Percentiles rank a stretch among this genome's conserved stretches.
Evolutionary conservation across 2,888 invertebrate genomes (phyloP).

Genomic region (Piscicola geometra): DNA sequence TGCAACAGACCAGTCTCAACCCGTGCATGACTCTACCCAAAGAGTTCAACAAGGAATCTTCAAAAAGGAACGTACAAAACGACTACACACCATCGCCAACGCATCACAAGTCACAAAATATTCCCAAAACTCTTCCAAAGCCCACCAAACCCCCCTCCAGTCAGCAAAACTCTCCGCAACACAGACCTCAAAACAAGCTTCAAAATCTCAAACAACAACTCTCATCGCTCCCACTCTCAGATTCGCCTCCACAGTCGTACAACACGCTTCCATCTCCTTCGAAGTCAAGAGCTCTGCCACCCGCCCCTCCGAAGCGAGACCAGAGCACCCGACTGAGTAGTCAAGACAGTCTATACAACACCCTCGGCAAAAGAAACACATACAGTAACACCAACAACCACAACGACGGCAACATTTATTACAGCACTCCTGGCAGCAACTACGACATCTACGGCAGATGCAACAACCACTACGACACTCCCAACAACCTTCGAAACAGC

Average conservation of each 20-base stretch:
- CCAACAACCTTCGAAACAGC: neutral
- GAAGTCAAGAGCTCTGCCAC: constrained; percentile 31
- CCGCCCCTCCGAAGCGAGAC: constrained; percentile 33
- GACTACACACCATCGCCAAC: constrained; percentile 25
- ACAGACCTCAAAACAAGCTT: neutral
- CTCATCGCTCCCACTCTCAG: neutral
- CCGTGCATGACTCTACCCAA: constrained; percentile 1
- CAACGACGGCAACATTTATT: neutral
- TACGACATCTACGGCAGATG: no score
- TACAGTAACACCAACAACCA: neutral
- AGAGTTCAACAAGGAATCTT: constrained; percentile 4
- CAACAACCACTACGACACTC: constrained; percentile 3
- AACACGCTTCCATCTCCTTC: constrained; percentile 7
- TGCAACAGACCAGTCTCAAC: constrained; percentile 15
- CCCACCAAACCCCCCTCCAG: neutral
- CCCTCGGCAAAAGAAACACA: neutral
- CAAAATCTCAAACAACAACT: neutral
- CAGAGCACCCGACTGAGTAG: constrained; percentile 31
- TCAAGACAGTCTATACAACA: neutral
- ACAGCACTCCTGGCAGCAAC: neutral
- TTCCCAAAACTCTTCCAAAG: constrained; percentile 28
- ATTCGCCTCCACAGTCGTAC: neutral
- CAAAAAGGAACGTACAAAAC: neutral
- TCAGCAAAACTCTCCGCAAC: neutral
- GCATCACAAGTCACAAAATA: constrained; percentile 14